Base-by-base conservation (phyloP, 1,140 invertebrate genomes). In the Wiebesia pumilae region DNA sequence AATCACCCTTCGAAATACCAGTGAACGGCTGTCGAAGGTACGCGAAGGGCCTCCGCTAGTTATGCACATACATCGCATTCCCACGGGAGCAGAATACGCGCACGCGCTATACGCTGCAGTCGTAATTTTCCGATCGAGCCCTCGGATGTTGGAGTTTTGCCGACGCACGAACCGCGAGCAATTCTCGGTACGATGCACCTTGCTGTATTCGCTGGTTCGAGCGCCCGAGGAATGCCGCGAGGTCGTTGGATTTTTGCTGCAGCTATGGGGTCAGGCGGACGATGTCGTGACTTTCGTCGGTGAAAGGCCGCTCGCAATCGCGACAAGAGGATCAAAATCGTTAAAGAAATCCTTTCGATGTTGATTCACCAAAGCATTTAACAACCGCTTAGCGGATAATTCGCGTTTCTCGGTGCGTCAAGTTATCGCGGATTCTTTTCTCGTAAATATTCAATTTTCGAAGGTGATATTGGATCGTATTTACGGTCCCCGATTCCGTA, bases 61-160 rank as follows among this genome's bases (percentile, higher is more conserved):
- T 7, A 2, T 4, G 51, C 54, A 7, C 30, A 58, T 35, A 40
- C 47, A 54, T 73, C 58, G 58, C 75, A 84, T 84, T 84, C 83
- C 75, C 83, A 84, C 83, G 83, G 43, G 35, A 83, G 30, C n/a
- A 0, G 3, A 27, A 14, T 27, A 27, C 58, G 27, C 67, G 40
- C 51, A 30, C 16, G 67, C 47, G 47, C 51, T 27, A n/a, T n/a
- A n/a, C n/a, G n/a, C n/a, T 21, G 24, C 75, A 30, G 79, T 69
- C 54, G 83, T 43, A 65, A 84, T 84, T 84, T 79, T n/a, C 40
- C 83, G 83, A 84, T 84, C 35, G 75, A 67, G 75, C 40, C 54
- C 10, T 21, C 51, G 51, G 51, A 16, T 19, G 19, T 16, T 16
- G 19, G 51, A 16, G 9, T 54, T 54, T 54, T 47, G 43, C 43